Conservation (phyloP, 2,797 vertebrate genomes). For the Urophycis tenuis region DNA sequence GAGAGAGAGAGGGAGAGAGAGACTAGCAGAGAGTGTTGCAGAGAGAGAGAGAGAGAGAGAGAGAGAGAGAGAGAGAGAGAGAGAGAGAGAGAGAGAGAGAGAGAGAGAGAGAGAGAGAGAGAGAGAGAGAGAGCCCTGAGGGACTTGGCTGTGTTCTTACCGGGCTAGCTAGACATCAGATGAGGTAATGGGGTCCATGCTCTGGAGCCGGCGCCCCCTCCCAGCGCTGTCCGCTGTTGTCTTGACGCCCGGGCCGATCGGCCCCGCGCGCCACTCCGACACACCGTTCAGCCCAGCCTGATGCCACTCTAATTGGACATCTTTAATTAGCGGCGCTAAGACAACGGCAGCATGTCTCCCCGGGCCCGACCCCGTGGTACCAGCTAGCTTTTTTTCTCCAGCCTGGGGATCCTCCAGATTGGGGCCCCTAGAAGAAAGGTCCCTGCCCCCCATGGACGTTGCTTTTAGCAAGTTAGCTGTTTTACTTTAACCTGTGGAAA, state of each 20-base stretch:
- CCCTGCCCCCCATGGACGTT: conserved; percentile 18
- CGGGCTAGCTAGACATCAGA: background rate
- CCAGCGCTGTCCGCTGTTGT: conserved; percentile 25
- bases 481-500: conserved; percentile 31
- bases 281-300: conserved; percentile 21
- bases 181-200: conserved; percentile 7
- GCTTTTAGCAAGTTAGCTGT: conserved; percentile 13
- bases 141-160: background rate
- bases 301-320: conserved; percentile 58
- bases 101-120: background rate
- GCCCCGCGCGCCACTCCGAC: conserved; percentile 27
- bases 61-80: background rate
- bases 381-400: background rate
- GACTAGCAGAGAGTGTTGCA: too few species aligned
- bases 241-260: conserved; percentile 28
- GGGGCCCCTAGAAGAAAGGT: conserved; percentile 46
- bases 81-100: background rate
- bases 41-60: too few species aligned
- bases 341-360: conserved; percentile 20
- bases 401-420: conserved; percentile 51
- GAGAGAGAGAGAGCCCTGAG: background rate
- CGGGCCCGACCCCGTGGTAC: background rate
- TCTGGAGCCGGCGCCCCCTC: conserved; percentile 6
- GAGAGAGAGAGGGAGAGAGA: background rate
- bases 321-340: conserved; percentile 55